Evolutionary conservation across 2,888 invertebrate species (phyloP), one percentile per base, ranked within the genome.

Genomic region (Andrena marginata): DNA sequence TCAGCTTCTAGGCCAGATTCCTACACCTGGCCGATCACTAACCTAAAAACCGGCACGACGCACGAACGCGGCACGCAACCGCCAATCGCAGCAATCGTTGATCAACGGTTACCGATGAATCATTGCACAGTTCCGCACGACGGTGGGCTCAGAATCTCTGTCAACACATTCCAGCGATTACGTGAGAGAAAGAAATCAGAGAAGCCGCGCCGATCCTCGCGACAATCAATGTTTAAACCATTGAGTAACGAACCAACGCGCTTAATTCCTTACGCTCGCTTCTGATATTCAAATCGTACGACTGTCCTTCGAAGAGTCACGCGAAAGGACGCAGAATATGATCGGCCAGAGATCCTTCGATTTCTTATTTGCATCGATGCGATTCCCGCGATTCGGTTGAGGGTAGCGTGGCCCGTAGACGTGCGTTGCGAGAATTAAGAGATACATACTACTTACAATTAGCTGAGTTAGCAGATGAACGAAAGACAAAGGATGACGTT

Each of bases 1-100:
- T 29, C 54, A 2, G 10, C 13, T 13, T 23, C 13, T 20, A 20
- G 4, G 20, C n/a, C 5, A 8, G 29, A 16, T 8, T 35, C n/a
- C 33, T 33, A n/a, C 59, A 73, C 20, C 48, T 64, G 26, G 48
- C 42, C 54, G 69, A 60, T 75, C 54, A 35, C 82, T 82, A 82
- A 82, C 82, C 82, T 82, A 75, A 75, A 81, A 81, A 81, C 74
- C 81, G 81, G 75, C 64, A 64, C 26, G 13, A 42, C 23, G 42
- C 54, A 62, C 7, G 29, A 13, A 60, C 10, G 54, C 48, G 26
- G 42, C 26, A 29, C 23, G 20, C 10, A 23, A 74, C 31, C 29
- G 26, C 33, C 13, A 26, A n/a, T 13, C 4, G 54, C 23, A 33
- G 51, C 26, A 76, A 63, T 71, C 67, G 54, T 35, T 20, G 59